Percentiles rank a stretch among this genome's conserved stretches.
Evolutionary conservation across 2,113 vertebrate genomes (phyloP).

Genomic region (Rhineura floridana): DNA sequence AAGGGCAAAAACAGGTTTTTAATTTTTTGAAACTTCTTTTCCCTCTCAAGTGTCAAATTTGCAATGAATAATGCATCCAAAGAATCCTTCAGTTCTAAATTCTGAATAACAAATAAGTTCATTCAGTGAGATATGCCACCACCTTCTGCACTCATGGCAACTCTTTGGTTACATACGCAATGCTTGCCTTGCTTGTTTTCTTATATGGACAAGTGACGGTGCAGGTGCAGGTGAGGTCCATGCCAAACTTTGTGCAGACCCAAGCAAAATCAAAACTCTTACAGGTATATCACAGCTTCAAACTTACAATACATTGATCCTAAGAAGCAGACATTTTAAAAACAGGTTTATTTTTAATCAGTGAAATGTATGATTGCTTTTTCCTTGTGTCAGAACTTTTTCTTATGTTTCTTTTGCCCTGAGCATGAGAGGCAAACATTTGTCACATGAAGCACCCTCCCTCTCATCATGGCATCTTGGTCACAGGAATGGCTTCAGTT

Average conservation of each 20-base stretch:
- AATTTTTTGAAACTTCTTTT: constrained; percentile 25
- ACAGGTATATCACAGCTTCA: background rate
- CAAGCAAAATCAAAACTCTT: background rate
- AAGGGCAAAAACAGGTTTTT: background rate
- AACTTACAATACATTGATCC: background rate
- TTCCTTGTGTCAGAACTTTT: background rate
- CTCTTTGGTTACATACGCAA: background rate
- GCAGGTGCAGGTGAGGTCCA: background rate
- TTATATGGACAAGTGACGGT: background rate
- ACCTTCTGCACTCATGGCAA: background rate
- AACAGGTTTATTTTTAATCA: background rate
- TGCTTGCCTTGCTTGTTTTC: fast-evolving
- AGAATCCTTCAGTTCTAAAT: background rate
- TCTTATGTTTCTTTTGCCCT: background rate
- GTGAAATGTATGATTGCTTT: background rate
- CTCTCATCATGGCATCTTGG: background rate
- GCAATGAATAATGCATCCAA: constrained; percentile 30
- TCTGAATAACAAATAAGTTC: constrained; percentile 15
- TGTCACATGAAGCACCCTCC: background rate
- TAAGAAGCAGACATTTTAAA: background rate
- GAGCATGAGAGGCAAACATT: background rate
- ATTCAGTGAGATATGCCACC: background rate
- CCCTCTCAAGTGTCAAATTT: constrained; percentile 12
- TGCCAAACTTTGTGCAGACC: background rate
- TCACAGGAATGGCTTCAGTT: background rate